phyloP scores from a whole-genome alignment of 2,797 vertebrate species.

The Gambusia yucatana region DNA sequence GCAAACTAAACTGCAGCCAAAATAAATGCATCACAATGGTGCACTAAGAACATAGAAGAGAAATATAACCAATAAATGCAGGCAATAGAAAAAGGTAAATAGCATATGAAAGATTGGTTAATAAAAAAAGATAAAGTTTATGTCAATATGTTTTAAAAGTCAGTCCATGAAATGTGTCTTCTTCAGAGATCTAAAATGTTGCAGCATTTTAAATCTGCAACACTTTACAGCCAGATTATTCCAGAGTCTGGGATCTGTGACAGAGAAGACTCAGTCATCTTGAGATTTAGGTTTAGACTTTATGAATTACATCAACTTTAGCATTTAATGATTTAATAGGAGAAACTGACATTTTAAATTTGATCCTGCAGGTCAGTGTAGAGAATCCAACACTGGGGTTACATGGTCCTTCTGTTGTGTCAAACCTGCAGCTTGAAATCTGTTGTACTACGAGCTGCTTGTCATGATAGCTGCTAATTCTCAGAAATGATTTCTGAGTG shows the following conservation, averaged over 20 bases:
- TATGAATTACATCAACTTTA: not conserved
- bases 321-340: not conserved
- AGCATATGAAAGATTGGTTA: not conserved
- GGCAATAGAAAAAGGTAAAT: not conserved
- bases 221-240: not conserved
- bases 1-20: not conserved
- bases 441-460: too few species aligned
- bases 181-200: not conserved
- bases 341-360: not conserved
- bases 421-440: too few species aligned
- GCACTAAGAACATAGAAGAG: not conserved
- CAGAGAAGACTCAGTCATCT: not conserved
- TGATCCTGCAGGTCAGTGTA: not conserved
- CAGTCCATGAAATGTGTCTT: not conserved
- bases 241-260: not conserved
- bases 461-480: too few species aligned
- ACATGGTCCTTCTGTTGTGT: not conserved
- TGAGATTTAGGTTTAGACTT: not conserved
- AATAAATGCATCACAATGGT: not conserved
- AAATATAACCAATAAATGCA: not conserved
- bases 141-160: not conserved
- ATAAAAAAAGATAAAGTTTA: not conserved
- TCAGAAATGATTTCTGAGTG: too few species aligned
- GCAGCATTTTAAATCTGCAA: too few species aligned
- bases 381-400: not conserved